These are phyloP conservation scores for Macropus fuliginosus DNA, from an alignment of 2,797 vertebrate genomes.

Conservation along the genomic window DNA sequence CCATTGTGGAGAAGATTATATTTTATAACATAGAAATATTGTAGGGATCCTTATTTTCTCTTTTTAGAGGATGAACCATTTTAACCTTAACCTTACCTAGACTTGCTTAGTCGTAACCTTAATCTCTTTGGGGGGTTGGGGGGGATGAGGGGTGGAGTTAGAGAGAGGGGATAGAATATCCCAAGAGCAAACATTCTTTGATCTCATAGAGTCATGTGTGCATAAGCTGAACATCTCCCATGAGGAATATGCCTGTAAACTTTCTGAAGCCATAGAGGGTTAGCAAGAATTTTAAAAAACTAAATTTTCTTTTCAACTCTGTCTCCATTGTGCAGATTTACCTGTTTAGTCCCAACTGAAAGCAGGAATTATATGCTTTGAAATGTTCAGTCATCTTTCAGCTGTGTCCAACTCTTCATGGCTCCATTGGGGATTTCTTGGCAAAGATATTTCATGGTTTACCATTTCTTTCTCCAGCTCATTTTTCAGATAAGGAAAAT, in stretches of 20 bases:
- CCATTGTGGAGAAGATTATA: background rate
- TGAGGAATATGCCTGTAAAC: background rate
- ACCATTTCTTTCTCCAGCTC: too few species aligned
- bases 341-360: background rate
- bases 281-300: background rate
- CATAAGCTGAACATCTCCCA: background rate
- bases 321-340: background rate
- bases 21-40: background rate
- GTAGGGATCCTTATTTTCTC: background rate
- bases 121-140: rapidly evolving
- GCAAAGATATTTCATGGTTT: too few species aligned
- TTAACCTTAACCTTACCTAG: conserved; percentile 5
- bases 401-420: too few species aligned
- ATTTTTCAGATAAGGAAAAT: too few species aligned
- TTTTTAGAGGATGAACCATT: background rate
- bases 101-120: background rate
- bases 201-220: background rate
- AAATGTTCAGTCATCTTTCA: background rate
- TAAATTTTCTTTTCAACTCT: background rate
- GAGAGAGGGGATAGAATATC: background rate
- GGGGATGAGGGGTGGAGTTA: background rate
- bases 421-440: too few species aligned
- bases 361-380: background rate
- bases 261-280: background rate
- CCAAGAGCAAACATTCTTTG: background rate